phyloP scores from a whole-genome alignment of 2,888 invertebrate genomes.

The Lithosia quadra region DNA sequence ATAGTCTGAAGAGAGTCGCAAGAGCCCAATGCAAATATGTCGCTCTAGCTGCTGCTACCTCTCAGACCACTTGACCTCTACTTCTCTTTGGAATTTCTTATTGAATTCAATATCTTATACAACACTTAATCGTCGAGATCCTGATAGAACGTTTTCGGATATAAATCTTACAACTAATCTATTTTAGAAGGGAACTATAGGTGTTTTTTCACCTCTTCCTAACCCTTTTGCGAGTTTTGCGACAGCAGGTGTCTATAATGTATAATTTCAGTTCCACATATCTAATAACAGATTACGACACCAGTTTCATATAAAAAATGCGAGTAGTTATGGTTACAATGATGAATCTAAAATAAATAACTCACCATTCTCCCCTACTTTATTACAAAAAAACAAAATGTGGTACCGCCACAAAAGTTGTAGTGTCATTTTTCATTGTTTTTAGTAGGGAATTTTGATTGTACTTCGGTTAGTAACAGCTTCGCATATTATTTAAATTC shows the following conservation, averaged over 20 bases:
- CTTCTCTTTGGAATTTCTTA: slow-evolving; percentile 46
- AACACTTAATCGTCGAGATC: slow-evolving; percentile 28
- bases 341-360: neutral
- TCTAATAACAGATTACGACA: neutral
- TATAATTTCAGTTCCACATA: neutral
- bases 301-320: neutral
- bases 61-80: slow-evolving; percentile 42
- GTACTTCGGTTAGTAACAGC: neutral
- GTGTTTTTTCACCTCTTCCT: neutral
- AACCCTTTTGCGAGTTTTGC: no score
- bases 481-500: neutral
- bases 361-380: neutral
- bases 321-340: neutral
- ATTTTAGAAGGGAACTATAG: no score
- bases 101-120: slow-evolving; percentile 54
- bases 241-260: neutral
- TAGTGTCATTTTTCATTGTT: neutral
- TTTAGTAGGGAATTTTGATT: neutral
- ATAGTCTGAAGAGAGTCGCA: slow-evolving; percentile 57
- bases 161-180: neutral
- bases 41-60: slow-evolving; percentile 46
- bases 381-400: no score
- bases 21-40: slow-evolving; percentile 63
- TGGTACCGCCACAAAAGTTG: no score
- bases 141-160: neutral